phyloP scores from a whole-genome alignment of 2,888 invertebrate species.

The Heteromurus nitidus region DNA sequence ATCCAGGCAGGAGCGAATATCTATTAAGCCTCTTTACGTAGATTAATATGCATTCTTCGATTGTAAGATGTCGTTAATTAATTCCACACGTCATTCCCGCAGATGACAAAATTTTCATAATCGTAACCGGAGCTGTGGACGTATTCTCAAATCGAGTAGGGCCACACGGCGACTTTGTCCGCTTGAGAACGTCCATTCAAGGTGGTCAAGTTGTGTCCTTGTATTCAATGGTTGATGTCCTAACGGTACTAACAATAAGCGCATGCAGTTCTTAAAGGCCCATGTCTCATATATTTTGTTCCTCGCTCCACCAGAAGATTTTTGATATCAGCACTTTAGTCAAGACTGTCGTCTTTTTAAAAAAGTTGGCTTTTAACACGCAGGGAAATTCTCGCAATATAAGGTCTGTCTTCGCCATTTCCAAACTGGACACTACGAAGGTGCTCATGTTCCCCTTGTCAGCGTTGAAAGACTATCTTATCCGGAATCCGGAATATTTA shows the following conservation, averaged over 20 bases:
- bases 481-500: constrained; percentile 32
- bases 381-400: constrained; percentile 19
- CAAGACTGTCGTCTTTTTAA: neutral
- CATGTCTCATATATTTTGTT: too few relatives aligned
- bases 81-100: neutral
- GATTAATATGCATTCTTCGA: neutral
- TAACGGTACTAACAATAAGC: too few relatives aligned
- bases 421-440: constrained; percentile 49
- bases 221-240: constrained; percentile 41
- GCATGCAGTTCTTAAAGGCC: too few relatives aligned
- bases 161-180: constrained; percentile 37
- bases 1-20: constrained; percentile 34
- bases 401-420: constrained; percentile 31
- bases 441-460: constrained; percentile 44
- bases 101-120: constrained; percentile 53
- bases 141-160: constrained; percentile 45
- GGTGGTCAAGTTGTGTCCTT: constrained; percentile 48
- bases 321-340: neutral
- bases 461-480: constrained; percentile 42
- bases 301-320: neutral
- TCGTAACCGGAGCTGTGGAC: constrained; percentile 46
- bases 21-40: neutral
- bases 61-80: neutral
- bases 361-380: neutral
- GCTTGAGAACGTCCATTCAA: constrained; percentile 27